Base-by-base conservation (phyloP, 2,797 vertebrate species). In the Sebastes umbrosus region DNA sequence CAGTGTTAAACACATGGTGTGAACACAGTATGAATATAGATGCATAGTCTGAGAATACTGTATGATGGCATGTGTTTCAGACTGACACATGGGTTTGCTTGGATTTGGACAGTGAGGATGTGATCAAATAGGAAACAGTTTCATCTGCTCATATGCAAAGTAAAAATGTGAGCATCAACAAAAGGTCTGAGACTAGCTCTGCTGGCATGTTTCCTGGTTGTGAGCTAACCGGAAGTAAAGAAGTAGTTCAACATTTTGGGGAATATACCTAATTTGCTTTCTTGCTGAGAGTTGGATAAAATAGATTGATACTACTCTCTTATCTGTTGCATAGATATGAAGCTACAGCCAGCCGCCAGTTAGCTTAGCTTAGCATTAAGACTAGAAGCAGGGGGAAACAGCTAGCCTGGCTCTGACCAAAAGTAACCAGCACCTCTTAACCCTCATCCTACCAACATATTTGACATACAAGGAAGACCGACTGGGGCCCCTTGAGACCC, bases 1-100 rank as follows among this genome's bases (percentile, higher is more conserved):
- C 10, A 46, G 34, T 11, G 57, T 75, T 73, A 22, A 80, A 73
- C 58, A 77, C 60, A 34, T 32, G 43, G 46, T 63, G 36, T 43
- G 16, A 77, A 43, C 52, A 29, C 63, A 14, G 54, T 69, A 25
- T 79, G 71, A 64, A 75, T 82, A 52, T 18, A 57, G 58, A 67
- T 62, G 13, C 20, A 29, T 68, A 20, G 55, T 67, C 82, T 73
- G n/a, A 13, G 22, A 54, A 25, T 63, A 22, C 34, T 24, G 27
- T 11, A 25, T 43, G 3, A 67, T 34, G 29, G 39, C 25, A 54
- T 25, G 34, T 34, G 67, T 69, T 67, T 71, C 10, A 25, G 16
- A 69, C 16, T n/a, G 55, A 36, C 5, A 22, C 31, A 16, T 54
- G 20, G 24, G 16, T 66, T 66, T 62, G 39, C 50, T 29, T 65